A percentile compares a stretch with the other conserved stretches of the same genome.
These are phyloP conservation scores for Trissonchulus sp. DNA, from an alignment of 2,888 invertebrate genomes.

Conservation along the genomic window DNA sequence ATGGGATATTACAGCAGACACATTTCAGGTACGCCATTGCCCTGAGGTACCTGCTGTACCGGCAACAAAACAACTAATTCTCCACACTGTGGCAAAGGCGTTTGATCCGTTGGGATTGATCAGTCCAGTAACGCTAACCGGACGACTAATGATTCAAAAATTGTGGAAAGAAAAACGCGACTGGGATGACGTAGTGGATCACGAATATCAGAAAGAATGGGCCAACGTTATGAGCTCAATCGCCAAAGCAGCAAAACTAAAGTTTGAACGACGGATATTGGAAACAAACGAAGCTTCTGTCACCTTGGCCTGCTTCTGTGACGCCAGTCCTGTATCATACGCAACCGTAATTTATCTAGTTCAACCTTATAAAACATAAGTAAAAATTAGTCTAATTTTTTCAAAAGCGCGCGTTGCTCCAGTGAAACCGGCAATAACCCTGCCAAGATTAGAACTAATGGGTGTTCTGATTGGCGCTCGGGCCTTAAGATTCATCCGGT, in stretches of 20 bases:
- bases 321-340: neutral
- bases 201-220: neutral
- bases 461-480: too few species aligned
- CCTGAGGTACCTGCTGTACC: neutral
- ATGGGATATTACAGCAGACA: slow-evolving; percentile 1
- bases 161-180: neutral
- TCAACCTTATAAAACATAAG: neutral
- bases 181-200: neutral
- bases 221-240: neutral
- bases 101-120: too few species aligned
- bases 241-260: neutral
- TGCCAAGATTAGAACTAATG: too few species aligned
- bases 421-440: neutral
- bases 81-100: too few species aligned
- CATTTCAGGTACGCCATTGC: neutral
- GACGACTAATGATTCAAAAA: neutral
- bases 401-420: neutral
- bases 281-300: neutral
- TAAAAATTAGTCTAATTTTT: neutral
- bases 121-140: neutral
- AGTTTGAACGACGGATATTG: neutral
- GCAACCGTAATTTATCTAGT: neutral
- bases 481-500: too few species aligned
- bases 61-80: slow-evolving; percentile 9
- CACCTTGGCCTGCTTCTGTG: neutral